These are phyloP conservation scores for Polypterus senegalus DNA, from an alignment of 2,113 vertebrate genomes.

Conservation along the genomic window DNA sequence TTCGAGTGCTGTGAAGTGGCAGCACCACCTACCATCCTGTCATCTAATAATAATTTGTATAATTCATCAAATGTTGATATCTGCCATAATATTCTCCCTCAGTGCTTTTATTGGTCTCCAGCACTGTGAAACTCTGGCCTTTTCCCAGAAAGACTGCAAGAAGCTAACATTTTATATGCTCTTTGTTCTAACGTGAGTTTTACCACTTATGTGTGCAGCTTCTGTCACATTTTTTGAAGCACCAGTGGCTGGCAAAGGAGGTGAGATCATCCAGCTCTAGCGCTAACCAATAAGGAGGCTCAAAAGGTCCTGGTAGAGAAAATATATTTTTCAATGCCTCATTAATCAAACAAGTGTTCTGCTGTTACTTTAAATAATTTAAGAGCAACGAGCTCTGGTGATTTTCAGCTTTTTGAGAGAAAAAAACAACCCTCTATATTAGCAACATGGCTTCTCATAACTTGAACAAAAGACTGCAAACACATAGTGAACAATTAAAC, in stretches of 20 bases:
- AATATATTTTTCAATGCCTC: slow-evolving; percentile 1
- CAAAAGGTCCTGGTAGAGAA: background rate
- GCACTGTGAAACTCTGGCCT: background rate
- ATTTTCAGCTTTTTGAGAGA: background rate
- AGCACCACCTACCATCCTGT: no score
- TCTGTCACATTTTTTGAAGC: background rate
- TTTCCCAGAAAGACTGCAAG: background rate
- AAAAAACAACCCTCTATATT: background rate
- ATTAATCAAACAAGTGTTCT: background rate
- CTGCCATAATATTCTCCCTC: no score
- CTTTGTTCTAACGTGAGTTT: no score
- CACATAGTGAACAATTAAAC: background rate
- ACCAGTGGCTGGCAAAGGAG: background rate
- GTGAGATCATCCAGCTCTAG: background rate
- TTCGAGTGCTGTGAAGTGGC: no score
- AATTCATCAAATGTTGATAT: no score
- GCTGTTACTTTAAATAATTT: slow-evolving; percentile 1
- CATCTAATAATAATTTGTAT: no score
- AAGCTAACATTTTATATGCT: background rate
- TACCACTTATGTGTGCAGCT: background rate
- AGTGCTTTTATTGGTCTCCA: no score
- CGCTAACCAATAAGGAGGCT: background rate
- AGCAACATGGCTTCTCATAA: background rate
- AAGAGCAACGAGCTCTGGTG: background rate
- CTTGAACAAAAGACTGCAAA: no score